Evolutionary conservation across 2,797 vertebrate genomes (phyloP), one percentile per base, ranked within the genome.

Genomic region (Galaxias olidus): DNA sequence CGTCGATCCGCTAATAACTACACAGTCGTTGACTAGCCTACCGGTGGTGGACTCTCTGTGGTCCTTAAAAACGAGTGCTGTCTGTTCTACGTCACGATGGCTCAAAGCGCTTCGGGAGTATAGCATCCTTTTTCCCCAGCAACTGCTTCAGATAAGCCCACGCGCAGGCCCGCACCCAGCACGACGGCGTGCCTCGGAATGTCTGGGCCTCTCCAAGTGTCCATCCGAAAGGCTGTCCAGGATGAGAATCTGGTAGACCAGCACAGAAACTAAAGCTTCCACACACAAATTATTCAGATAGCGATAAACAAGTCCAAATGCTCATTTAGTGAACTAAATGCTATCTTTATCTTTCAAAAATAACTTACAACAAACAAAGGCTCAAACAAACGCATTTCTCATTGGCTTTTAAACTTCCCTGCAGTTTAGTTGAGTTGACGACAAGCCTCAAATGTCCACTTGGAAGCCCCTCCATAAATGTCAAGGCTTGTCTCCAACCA

Each of bases 371-470:
- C 76, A 73, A 79, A 14, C 75, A 65, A 74, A 73, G 77, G 75
- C 73, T 75, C 68, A 41, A 59, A 73, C 75, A 63, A 63, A 78
- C 50, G 13, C 41, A 43, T 59, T 56, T 69, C 47, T 42, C 48
- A 20, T 30, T 54, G 44, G 46, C 63, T 70, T 65, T 48, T 65
- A 59, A 63, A 64, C 71, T 42, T 68, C 73, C 69, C 51, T 50
- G 68, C 57, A 0, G 52, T 61, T 89, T 91, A 98, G 92, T 98
- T 98, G 91, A 98, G 92, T 83, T 98, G 97, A 72, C 95, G 96
- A 61, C 97, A 99, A 63, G 96, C 95, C 85, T 98, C 97, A 9
- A 98, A 99, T 80, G 96, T 97, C 96, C 96, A 98, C 84, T 98
- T 98, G 40, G 95, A 96, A 83, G 94, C 94, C 0, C 97, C 97